Evolutionary conservation across 2,113 vertebrate species (phyloP).

Genomic region (Micronycteris hirsuta): DNA sequence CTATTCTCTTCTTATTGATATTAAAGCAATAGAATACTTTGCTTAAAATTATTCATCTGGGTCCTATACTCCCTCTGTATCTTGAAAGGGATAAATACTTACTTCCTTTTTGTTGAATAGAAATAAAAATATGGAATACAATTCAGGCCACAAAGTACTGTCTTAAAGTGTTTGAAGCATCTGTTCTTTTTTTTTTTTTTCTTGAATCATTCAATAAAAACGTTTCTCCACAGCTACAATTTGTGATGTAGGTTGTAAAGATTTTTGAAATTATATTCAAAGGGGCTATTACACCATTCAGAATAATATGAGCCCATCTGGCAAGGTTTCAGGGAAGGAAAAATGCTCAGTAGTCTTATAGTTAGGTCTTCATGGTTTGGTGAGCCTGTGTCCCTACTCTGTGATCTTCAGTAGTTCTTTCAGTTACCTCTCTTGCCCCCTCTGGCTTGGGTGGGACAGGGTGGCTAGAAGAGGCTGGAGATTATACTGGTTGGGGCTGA

Average conservation of each 20-base stretch:
- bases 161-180: background rate
- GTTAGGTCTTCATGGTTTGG: background rate
- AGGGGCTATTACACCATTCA: background rate
- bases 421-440: background rate
- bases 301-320: background rate
- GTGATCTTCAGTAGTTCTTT: too few relatives aligned
- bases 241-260: background rate
- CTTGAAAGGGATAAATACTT: background rate
- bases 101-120: background rate
- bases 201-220: background rate
- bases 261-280: background rate
- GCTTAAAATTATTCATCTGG: conserved; percentile 5
- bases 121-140: conserved; percentile 12
- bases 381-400: background rate
- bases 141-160: background rate
- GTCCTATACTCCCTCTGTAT: background rate
- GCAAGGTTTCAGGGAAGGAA: background rate
- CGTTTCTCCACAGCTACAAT: background rate
- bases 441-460: background rate
- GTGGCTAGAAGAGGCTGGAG: background rate
- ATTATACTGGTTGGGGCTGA: background rate
- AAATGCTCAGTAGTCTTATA: background rate
- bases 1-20: conserved; percentile 14
- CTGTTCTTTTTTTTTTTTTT: background rate
- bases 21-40: conserved; percentile 47